Conservation (phyloP, 2,888 invertebrate genomes). For the Mermis nigrescens region DNA sequence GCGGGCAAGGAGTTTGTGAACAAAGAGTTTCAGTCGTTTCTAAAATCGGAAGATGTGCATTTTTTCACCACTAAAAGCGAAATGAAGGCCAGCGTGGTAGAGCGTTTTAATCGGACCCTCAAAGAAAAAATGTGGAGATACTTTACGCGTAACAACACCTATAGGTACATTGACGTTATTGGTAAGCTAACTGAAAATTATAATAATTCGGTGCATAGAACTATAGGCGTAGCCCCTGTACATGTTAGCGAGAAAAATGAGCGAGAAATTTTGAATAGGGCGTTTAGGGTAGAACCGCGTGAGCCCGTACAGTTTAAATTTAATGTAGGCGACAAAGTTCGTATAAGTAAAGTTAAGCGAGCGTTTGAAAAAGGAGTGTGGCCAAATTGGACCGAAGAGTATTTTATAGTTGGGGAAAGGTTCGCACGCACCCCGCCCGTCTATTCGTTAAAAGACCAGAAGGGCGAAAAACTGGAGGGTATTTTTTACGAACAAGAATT, state of each 20-base stretch:
- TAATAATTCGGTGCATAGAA: slow-evolving; percentile 1
- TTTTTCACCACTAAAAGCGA: background rate
- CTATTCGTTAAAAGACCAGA: background rate
- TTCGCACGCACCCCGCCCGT: background rate
- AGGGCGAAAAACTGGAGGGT: background rate
- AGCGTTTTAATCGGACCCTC: slow-evolving; percentile 2
- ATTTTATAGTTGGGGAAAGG: background rate
- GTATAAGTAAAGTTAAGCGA: background rate
- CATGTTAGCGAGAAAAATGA: background rate
- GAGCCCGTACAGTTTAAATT: slow-evolving; percentile 2
- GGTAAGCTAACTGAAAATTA: background rate
- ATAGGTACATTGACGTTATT: slow-evolving; percentile 12
- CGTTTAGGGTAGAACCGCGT: background rate
- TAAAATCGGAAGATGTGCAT: background rate
- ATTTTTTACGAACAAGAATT: no score
- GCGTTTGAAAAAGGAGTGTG: background rate
- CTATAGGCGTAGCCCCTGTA: background rate
- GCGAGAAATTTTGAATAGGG: background rate
- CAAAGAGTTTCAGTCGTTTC: no score
- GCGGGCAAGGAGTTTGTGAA: no score
- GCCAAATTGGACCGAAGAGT: slow-evolving; percentile 2
- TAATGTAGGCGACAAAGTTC: slow-evolving; percentile 1
- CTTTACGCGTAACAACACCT: slow-evolving; percentile 3
- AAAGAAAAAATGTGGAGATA: background rate
- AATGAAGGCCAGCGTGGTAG: background rate